These are phyloP conservation scores for Diachasmimorpha longicaudata DNA, from an alignment of 1,140 invertebrate genomes.

Conservation along the genomic window DNA sequence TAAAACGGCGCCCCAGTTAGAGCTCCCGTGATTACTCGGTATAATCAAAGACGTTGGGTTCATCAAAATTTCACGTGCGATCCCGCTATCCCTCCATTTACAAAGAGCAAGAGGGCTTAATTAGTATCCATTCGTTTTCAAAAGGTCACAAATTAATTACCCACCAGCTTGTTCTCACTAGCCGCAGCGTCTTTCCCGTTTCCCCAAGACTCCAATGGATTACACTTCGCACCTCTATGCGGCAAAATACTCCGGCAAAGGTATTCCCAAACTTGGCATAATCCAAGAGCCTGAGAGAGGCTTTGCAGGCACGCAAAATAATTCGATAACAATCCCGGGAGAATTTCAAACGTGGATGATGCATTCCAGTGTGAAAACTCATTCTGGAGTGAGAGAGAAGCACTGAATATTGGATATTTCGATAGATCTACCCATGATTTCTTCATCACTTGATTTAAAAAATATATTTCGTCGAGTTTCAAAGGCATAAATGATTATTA, in stretches of 20 bases:
- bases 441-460: too few species aligned
- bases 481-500: too few species aligned
- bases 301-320: neutral
- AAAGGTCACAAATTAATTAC: slow-evolving; percentile 7
- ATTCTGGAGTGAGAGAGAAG: too few species aligned
- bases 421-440: too few species aligned
- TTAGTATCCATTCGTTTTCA: slow-evolving; percentile 5
- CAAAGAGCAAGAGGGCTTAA: neutral
- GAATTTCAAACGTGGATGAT: neutral
- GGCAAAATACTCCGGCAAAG: neutral
- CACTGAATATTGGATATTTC: too few species aligned
- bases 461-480: too few species aligned
- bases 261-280: neutral
- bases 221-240: neutral
- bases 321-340: neutral
- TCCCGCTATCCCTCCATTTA: neutral
- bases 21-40: neutral
- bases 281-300: neutral
- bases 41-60: slow-evolving; percentile 1
- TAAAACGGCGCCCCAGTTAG: too few species aligned
- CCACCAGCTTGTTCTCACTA: neutral
- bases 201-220: neutral
- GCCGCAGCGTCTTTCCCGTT: neutral
- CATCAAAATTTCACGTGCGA: slow-evolving; percentile 3
- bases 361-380: too few species aligned